phyloP scores from a whole-genome alignment of 2,797 vertebrate species.

The Trachops cirrhosus region DNA sequence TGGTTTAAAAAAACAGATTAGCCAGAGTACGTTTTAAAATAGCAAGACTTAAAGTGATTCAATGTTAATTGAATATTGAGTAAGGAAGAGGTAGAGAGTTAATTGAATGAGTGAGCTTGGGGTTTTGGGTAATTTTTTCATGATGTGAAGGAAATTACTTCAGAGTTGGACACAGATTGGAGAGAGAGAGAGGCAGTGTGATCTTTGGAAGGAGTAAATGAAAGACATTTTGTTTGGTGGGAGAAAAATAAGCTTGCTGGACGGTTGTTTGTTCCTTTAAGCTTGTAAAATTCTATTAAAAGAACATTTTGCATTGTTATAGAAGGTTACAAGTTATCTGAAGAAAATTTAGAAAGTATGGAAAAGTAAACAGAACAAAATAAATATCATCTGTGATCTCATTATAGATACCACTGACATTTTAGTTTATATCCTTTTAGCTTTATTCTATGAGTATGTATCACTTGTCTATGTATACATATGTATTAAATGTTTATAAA shows the following conservation, averaged over 20 bases:
- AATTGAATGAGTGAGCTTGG: constrained; percentile 64
- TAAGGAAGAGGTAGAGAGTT: constrained; percentile 65
- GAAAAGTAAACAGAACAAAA: not conserved
- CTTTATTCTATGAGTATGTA: not conserved
- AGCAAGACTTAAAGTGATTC: constrained; percentile 63
- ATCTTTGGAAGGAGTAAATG: not conserved
- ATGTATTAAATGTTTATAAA: not conserved
- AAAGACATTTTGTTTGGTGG: constrained; percentile 19
- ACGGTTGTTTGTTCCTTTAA: not conserved
- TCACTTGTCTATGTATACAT: not conserved
- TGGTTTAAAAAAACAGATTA: not conserved
- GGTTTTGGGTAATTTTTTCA: constrained; percentile 55
- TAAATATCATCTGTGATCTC: not conserved
- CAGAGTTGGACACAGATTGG: not conserved
- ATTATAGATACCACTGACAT: not conserved
- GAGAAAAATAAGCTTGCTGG: not conserved
- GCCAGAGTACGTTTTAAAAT: constrained; percentile 51
- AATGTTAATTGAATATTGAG: constrained; percentile 65
- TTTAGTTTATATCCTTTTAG: not conserved
- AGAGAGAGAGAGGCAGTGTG: not conserved
- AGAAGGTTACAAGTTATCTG: not conserved
- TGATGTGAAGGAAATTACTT: constrained; percentile 59
- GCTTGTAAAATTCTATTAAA: constrained; percentile 19
- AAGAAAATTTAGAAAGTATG: constrained; percentile 18
- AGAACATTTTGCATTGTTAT: not conserved